Conservation (phyloP, 2,797 vertebrate species). For the Pangasius sanitwongsei region DNA sequence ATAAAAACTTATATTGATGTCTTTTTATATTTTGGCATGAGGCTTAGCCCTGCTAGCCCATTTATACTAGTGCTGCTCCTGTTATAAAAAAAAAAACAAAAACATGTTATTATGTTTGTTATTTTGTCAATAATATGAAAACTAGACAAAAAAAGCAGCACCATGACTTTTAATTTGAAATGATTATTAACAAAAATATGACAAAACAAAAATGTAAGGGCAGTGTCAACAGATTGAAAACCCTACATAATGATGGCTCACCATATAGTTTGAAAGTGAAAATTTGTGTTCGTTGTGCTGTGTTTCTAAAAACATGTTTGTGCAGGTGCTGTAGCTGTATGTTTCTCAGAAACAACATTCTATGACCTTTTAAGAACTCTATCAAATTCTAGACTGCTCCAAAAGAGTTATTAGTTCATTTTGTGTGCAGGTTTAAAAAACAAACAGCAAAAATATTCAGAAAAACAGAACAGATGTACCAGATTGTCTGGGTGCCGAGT, state of each 20-base stretch:
- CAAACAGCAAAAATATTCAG: neutral
- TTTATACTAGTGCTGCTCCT: neutral
- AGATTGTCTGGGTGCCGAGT: neutral
- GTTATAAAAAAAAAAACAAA: too few relatives aligned
- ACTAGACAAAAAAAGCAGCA: neutral
- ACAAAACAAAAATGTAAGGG: neutral
- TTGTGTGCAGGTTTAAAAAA: neutral
- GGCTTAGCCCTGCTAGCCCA: neutral
- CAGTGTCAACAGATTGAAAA: neutral
- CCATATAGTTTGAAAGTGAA: neutral
- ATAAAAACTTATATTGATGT: neutral
- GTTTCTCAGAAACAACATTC: conserved; percentile 2
- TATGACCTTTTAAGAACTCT: neutral
- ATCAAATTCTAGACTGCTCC: neutral
- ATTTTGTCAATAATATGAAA: neutral
- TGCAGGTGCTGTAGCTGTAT: neutral
- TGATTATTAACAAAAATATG: neutral
- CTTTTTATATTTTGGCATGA: neutral
- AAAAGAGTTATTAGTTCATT: neutral
- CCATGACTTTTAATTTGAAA: neutral
- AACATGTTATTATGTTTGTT: too few relatives aligned
- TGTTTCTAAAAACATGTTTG: neutral
- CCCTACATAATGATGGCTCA: neutral
- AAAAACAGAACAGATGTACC: too few relatives aligned
- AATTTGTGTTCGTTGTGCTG: neutral